Evolutionary conservation across 2,888 invertebrate species (phyloP).

Genomic region (Ctena decussata): DNA sequence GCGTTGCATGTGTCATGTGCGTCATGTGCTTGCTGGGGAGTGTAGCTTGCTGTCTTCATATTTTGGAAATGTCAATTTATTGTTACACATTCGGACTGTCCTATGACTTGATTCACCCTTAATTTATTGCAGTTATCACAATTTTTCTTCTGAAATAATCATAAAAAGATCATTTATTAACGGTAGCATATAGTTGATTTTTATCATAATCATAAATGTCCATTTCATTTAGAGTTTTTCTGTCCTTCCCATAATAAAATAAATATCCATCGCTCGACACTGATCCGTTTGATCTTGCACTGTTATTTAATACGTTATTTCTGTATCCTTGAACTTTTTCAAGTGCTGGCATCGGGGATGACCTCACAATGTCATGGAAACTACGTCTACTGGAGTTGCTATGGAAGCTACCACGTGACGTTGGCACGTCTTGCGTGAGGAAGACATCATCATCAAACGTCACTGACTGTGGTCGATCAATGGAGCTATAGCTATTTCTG

Average conservation of each 20-base stretch:
- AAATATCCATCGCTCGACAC: slow-evolving; percentile 47
- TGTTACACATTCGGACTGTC: no score
- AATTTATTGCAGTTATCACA: no score
- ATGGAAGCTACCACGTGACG: slow-evolving; percentile 1
- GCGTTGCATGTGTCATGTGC: no score
- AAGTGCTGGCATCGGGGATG: neutral
- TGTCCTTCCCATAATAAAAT: slow-evolving; percentile 52
- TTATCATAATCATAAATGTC: slow-evolving; percentile 27
- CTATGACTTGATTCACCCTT: no score
- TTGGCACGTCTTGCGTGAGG: neutral
- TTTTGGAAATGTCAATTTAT: no score
- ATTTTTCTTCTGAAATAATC: no score
- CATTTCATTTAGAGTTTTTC: slow-evolving; percentile 3
- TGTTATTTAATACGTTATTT: slow-evolving; percentile 43
- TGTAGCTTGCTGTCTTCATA: no score
- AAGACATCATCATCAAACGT: slow-evolving; percentile 55
- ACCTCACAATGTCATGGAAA: neutral
- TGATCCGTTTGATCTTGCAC: neutral
- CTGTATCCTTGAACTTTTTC: neutral
- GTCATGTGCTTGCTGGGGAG: no score
- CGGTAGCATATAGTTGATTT: slow-evolving; percentile 48
- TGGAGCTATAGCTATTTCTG: slow-evolving; percentile 10
- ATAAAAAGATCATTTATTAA: slow-evolving; percentile 37
- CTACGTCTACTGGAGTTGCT: slow-evolving; percentile 12
- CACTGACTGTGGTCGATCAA: slow-evolving; percentile 36